Conservation (phyloP, 2,888 invertebrate genomes). For the Rapana venosa region DNA sequence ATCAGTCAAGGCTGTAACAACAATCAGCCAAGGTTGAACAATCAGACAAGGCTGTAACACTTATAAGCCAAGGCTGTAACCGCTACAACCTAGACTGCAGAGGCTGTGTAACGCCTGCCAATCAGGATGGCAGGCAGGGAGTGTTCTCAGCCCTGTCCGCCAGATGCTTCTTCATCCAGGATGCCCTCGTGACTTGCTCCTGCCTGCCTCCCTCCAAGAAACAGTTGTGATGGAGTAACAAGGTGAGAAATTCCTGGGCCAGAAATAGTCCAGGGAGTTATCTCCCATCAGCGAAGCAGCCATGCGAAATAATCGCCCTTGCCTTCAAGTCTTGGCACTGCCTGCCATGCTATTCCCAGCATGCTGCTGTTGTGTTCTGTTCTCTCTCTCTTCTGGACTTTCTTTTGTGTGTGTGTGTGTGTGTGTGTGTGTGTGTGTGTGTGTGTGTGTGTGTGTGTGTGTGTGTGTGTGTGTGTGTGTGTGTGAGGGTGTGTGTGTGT, state of each 20-base stretch:
- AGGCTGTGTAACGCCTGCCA: not conserved
- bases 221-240: not conserved
- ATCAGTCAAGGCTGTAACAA: no score
- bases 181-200: no score
- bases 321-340: not conserved
- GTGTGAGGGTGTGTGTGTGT: no score
- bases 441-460: no score
- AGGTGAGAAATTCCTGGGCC: slow-evolving; percentile 18
- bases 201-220: no score
- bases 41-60: no score
- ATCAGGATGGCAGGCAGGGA: not conserved
- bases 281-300: not conserved
- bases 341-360: not conserved
- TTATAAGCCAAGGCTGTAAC: no score
- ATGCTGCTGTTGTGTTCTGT: not conserved
- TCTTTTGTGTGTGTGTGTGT: not conserved
- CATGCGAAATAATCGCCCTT: not conserved
- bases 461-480: no score
- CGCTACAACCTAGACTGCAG: no score
- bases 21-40: no score
- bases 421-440: no score
- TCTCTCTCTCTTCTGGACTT: not conserved
- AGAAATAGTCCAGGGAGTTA: not conserved
- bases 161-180: no score
- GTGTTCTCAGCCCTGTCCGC: not conserved